Evolutionary conservation across 2,888 invertebrate species (phyloP).

Genomic region (Lottia scabra): DNA sequence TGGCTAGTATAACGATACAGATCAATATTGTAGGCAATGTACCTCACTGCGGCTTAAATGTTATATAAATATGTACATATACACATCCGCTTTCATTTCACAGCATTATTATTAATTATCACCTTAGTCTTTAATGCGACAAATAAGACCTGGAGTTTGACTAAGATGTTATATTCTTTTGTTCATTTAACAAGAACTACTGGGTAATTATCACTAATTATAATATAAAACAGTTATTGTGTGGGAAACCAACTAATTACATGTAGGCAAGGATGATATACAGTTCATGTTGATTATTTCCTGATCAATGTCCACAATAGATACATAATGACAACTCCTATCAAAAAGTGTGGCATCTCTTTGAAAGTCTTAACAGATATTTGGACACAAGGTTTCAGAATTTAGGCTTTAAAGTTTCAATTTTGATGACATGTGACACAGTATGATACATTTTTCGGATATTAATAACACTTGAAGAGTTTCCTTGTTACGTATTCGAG

Average conservation of each 20-base stretch:
- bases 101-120: too few species aligned
- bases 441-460: not conserved
- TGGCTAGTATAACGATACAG: too few species aligned
- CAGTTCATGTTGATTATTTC: conserved; percentile 1
- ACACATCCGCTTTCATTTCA: too few species aligned
- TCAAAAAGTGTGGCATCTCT: not conserved
- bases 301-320: not conserved
- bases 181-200: too few species aligned
- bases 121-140: too few species aligned
- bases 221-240: conserved; percentile 10
- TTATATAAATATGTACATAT: too few species aligned
- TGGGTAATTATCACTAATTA: too few species aligned
- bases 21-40: too few species aligned
- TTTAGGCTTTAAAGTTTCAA: not conserved
- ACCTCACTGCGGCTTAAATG: too few species aligned
- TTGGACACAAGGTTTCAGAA: not conserved
- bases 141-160: too few species aligned
- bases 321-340: not conserved
- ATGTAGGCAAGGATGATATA: not conserved
- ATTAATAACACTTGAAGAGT: conserved; percentile 1
- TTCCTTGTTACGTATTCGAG: not conserved
- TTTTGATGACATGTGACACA: not conserved
- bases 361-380: not conserved
- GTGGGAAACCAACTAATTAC: conserved; percentile 1
- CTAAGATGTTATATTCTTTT: too few species aligned